Base-by-base conservation (phyloP, 2,797 vertebrate genomes). In the Coccyzus lansbergi region DNA sequence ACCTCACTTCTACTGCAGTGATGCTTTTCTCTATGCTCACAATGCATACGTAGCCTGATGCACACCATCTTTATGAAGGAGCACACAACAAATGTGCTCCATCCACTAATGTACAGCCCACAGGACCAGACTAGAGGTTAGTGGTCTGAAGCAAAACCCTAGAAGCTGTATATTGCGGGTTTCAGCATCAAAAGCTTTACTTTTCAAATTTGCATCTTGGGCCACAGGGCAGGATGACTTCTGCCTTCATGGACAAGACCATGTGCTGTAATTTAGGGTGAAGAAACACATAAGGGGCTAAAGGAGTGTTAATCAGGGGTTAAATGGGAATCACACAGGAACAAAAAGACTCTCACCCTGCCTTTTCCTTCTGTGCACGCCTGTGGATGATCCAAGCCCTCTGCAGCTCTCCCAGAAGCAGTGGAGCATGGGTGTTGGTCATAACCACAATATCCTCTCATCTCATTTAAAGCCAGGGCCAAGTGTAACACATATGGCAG, bases 31-130 rank as follows among this genome's bases (percentile, higher is more conserved):
- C 46, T 10, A 10, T 5, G 42, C 29, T 55, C 42, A n/a, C 15
- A 12, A 34, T 1, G 0, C 0, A 0, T 3, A 4, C 69, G 26
- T 10, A 88, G 52, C 34, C 69, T 10, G 2, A 42, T 0, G n/a
- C 7, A 11, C 1, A 0, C 5, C 6, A 3, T 13, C 18, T 31
- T 26, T 9, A 12, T 3, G 52, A 53, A 56, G 63, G 34, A 78
- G 24, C 29, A 17, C 0, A 1, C 34, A 14, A 10, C 15, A 17
- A 8, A 9, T 2, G 31, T 22, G 17, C 33, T 75, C 36, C 62
- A 21, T n/a, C 28, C 22, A 4, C 52, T 18, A 21, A 62, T 6
- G 15, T 29, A 12, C 10, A 58, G 33, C 19, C 36, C 52, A 13
- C 16, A 7, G 42, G 24, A 55, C 18, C 80, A 59, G 15, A 46